Base-by-base conservation (phyloP, 1,140 invertebrate species). In the Oryctes rhinoceros region DNA sequence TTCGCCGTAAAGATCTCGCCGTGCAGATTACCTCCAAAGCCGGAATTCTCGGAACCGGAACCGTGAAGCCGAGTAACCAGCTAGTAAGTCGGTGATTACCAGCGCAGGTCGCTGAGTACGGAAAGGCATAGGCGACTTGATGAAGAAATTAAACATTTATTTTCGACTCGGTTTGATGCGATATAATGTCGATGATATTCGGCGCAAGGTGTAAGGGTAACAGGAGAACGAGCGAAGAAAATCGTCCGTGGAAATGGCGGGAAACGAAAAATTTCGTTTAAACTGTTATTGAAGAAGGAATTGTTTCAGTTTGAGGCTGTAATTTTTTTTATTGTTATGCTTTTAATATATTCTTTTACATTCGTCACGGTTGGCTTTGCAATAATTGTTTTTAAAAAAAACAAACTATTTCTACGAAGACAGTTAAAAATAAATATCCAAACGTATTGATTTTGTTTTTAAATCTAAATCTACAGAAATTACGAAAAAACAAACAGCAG, bases 121-220 rank as follows among this genome's bases (percentile, higher is more conserved):
- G 39, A 39, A 39, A 39, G 39, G 39, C n/a, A n/a, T 53, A 53
- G 49, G 49, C 15, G 18, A 59, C 53, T 59, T 59, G 53, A 59
- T 59, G 53, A 59, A 59, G 53, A 59, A 59, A 59, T 59, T 59
- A 59, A 59, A n/a, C 53, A 59, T 59, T 59, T 59, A 59, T 59
- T 59, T 59, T 59, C 53, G 53, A 4, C 10, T 59, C 53, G 10
- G 7, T n/a, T 59, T 4, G 53, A 18, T 59, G 49, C 53, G 4
- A 59, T 53, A 11, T 53, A 59, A 59, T n/a, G 15, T 59, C 53
- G 53, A 59, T 59, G 10, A 59, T 59, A 4, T 59, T 59, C 53
- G 15, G 5, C 4, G 15, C 15, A 5, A 5, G 49, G 10, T 53
- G 49, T 3, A 53, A 15, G 10, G 10, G 49, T n/a, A 53, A n/a